Conservation (phyloP, 2,113 vertebrate genomes). For the Podiceps cristatus region DNA sequence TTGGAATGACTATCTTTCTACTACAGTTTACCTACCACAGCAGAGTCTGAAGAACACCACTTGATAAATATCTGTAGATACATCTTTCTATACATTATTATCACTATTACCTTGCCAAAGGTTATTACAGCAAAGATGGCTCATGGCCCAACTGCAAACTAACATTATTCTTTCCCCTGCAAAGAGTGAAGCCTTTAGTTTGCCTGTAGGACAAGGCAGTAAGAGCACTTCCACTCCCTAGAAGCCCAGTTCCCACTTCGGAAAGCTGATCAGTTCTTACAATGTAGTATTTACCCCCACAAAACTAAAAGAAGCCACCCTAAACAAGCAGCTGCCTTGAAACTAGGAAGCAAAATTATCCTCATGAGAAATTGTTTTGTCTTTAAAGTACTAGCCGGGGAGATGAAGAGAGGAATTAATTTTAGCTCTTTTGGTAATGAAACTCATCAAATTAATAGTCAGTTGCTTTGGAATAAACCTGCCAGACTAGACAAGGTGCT, state of each 20-base stretch:
- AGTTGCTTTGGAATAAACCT: neutral
- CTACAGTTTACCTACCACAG: neutral
- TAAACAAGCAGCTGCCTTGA: neutral
- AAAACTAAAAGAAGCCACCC: neutral
- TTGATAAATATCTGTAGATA: neutral
- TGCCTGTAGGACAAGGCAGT: neutral
- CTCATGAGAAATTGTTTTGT: neutral
- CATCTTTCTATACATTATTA: neutral
- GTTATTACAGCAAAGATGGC: neutral
- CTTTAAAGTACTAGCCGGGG: neutral
- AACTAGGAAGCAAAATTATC: neutral
- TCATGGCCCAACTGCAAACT: neutral
- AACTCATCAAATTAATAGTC: neutral
- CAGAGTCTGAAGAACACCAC: neutral
- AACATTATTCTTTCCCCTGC: neutral
- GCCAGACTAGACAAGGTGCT: neutral
- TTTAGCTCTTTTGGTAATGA: neutral
- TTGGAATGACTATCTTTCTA: neutral
- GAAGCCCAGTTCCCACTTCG: neutral
- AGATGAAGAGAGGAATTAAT: neutral
- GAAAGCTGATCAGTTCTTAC: neutral
- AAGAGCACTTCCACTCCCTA: neutral
- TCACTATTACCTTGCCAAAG: neutral
- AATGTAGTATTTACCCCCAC: neutral
- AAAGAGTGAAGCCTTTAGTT: neutral